Evolutionary conservation across 1,140 invertebrate species (phyloP).

Genomic region (Homarus americanus): DNA sequence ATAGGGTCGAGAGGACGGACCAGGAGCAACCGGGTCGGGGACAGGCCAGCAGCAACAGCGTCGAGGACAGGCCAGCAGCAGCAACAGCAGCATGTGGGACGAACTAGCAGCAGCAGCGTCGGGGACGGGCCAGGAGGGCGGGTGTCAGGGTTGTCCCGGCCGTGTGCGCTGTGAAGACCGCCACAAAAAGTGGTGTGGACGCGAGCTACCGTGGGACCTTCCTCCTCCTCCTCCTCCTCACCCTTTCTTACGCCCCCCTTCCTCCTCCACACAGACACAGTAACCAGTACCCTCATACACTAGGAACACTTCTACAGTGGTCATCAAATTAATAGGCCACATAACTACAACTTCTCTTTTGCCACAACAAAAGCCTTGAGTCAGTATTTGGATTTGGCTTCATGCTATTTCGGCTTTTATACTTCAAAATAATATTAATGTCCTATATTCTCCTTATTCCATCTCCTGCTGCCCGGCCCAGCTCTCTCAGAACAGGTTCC

Average conservation of each 20-base stretch:
- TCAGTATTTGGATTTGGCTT: too few relatives aligned
- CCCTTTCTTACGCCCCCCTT: not conserved
- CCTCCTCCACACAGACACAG: not conserved
- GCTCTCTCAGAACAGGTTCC: not conserved
- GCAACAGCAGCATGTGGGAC: not conserved
- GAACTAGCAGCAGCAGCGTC: not conserved
- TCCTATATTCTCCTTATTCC: too few relatives aligned
- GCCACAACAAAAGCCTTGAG: too few relatives aligned
- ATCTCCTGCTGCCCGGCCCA: too few relatives aligned
- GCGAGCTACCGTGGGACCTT: too few relatives aligned
- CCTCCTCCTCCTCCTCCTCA: not conserved
- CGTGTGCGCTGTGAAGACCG: slow-evolving; percentile 15
- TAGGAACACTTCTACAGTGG: too few relatives aligned
- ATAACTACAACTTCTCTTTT: too few relatives aligned
- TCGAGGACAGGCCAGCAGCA: not conserved
- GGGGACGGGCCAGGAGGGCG: not conserved
- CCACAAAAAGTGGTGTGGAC: slow-evolving; percentile 43
- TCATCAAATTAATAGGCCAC: too few relatives aligned
- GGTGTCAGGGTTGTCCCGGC: slow-evolving; percentile 26
- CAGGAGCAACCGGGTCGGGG: not conserved
- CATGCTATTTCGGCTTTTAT: too few relatives aligned
- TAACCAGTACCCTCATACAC: too few relatives aligned
- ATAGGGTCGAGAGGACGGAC: too few relatives aligned
- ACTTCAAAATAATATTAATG: too few relatives aligned
- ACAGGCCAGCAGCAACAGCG: not conserved